Percentiles rank a stretch among this genome's conserved stretches.
Evolutionary conservation across 2,113 vertebrate genomes (phyloP).

Genomic region (Anseranas semipalmata): DNA sequence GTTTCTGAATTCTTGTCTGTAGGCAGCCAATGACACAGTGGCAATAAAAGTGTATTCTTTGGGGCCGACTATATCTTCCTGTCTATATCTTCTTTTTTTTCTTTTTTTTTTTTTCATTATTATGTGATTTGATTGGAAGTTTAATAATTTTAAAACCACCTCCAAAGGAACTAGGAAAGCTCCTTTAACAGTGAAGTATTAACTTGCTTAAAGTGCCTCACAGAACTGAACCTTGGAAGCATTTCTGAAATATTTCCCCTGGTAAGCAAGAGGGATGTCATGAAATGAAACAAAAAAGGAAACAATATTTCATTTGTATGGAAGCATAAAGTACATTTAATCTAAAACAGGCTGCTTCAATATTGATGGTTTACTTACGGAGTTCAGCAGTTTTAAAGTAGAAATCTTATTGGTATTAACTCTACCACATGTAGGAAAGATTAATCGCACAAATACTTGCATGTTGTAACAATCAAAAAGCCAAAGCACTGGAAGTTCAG

Average conservation of each 20-base stretch:
- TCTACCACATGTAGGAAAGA: not conserved
- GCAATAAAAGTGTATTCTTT: not conserved
- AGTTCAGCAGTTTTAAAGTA: not conserved
- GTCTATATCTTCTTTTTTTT: not conserved
- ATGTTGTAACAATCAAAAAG: not conserved
- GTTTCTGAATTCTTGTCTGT: not conserved
- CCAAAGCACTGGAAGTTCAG: not conserved
- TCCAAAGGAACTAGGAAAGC: not conserved
- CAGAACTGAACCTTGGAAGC: not conserved
- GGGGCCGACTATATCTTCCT: not conserved
- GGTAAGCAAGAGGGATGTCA: not conserved
- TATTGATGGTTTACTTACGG: not conserved
- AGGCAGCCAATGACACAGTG: not conserved
- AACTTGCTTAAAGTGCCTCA: not conserved
- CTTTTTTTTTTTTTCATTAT: not conserved
- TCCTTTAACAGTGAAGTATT: not conserved
- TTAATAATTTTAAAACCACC: constrained; percentile 14
- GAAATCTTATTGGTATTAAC: not conserved
- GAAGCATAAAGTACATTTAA: constrained; percentile 27
- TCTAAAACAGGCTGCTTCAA: constrained; percentile 4
- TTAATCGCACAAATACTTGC: not conserved
- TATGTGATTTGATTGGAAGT: constrained; percentile 37
- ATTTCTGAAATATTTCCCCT: constrained; percentile 36
- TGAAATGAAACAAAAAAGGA: constrained; percentile 51
- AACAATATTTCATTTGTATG: constrained; percentile 44